These are phyloP conservation scores for Microcebus tavaratra DNA, from an alignment of 2,113 vertebrate species.

Conservation along the genomic window DNA sequence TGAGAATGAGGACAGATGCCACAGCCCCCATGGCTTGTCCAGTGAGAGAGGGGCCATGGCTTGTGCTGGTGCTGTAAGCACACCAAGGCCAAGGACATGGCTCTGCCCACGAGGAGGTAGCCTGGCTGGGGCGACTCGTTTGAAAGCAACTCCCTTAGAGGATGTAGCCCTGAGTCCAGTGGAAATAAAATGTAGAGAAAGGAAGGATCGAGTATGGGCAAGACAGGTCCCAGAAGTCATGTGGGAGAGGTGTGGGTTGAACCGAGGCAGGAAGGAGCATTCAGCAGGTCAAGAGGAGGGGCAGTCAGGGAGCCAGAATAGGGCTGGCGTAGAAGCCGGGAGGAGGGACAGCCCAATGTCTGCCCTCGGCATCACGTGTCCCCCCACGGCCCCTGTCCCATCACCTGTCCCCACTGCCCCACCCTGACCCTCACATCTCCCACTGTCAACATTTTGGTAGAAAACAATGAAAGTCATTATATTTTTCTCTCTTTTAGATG, in stretches of 20 bases:
- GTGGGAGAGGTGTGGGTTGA: background rate
- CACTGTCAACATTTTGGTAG: background rate
- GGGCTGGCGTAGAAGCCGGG: too few species aligned
- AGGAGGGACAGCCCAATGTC: background rate
- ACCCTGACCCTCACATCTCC: background rate
- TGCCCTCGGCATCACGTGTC: background rate
- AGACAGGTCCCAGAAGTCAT: background rate
- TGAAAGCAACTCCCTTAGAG: background rate
- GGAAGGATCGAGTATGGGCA: background rate
- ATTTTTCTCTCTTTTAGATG: background rate
- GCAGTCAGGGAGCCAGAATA: accelerated
- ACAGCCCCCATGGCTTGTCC: background rate
- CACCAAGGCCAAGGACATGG: background rate
- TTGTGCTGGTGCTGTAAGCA: background rate
- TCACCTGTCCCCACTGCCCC: background rate
- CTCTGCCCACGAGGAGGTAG: background rate
- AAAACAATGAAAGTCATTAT: background rate
- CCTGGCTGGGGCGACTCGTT: background rate
- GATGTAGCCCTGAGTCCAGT: background rate
- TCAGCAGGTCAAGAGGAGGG: background rate
- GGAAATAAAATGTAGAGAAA: background rate
- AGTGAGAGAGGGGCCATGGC: too few species aligned
- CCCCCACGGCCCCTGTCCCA: background rate
- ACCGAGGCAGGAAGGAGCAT: background rate
- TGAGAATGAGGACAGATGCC: background rate